phyloP scores from a whole-genome alignment of 2,113 vertebrate genomes.

The Alectura lathami region DNA sequence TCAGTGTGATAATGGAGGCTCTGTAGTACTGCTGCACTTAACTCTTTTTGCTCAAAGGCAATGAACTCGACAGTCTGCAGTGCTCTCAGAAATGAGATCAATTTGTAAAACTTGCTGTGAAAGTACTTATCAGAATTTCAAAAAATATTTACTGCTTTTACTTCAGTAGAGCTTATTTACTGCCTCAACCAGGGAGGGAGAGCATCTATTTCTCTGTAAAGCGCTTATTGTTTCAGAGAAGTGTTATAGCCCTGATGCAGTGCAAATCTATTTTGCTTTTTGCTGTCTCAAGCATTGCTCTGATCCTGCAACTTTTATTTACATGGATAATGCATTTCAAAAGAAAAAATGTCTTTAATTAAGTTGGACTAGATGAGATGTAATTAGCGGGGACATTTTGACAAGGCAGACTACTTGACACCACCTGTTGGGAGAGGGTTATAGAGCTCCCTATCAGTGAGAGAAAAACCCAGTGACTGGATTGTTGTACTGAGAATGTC shows the following conservation, averaged over 20 bases:
- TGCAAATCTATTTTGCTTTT: background rate
- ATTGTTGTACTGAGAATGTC: background rate
- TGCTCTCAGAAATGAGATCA: conserved; percentile 5
- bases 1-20: background rate
- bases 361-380: background rate
- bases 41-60: background rate
- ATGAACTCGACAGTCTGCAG: background rate
- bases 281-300: background rate
- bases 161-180: background rate
- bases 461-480: background rate
- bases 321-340: background rate
- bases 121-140: conserved; percentile 30
- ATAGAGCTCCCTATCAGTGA: background rate
- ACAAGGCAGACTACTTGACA: background rate
- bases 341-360: background rate
- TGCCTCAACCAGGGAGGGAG: background rate
- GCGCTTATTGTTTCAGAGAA: background rate
- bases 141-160: background rate
- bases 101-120: conserved; percentile 33
- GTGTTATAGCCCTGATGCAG: background rate
- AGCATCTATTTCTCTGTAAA: background rate
- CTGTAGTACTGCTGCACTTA: background rate
- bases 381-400: background rate
- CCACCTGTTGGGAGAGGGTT: background rate
- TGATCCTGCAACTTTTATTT: background rate